Base-by-base conservation (phyloP, 2,113 vertebrate genomes). In the Drymodes brunneopygia region DNA sequence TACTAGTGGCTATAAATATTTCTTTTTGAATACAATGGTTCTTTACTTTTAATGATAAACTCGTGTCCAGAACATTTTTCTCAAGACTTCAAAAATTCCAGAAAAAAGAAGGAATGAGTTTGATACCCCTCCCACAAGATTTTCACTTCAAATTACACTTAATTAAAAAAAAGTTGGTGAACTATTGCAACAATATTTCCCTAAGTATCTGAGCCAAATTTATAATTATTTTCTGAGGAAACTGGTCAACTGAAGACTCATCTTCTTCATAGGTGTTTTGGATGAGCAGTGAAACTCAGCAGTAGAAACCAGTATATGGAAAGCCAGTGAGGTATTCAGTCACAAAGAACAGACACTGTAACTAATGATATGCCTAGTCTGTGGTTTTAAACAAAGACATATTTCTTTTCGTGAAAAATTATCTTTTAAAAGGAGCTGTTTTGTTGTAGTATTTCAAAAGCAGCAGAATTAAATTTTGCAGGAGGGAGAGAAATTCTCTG, bases 401-500 rank as follows among this genome's bases (percentile, higher is more conserved):
- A 81, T 62, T 88, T 51, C 56, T 74, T 95, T 88, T 94, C 27
- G 84, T 79, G 40, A 83, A 53, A 90, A 86, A 84, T 24, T 60
- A 12, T 90, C 62, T 77, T 85, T 73, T 7, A 83, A 93, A 93
- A 29, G 23, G 16, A 53, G 11, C 1, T 50, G 15, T 25, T 94
- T 67, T 79, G 15, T 92, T 88, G 50, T 67, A 60, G 17, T 38
- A 45, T 94, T 95, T 86, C 51, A 91, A 79, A 95, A 78, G 15
- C 1, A 5, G 38, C 7, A 71, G 29, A 88, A 86, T 92, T 86
- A 91, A 84, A 87, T 89, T 92, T 95, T 89, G 57, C 18, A 38
- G 36, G 36, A 88, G 8, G 13, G 42, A 91, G 15, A 61, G 58
- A 87, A 81, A 70, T 65, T 78, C 29, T 91, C 36, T 84, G 53